These are phyloP conservation scores for Branchipolynoe longqiensis DNA, from an alignment of 2,888 invertebrate species.

Conservation along the genomic window DNA sequence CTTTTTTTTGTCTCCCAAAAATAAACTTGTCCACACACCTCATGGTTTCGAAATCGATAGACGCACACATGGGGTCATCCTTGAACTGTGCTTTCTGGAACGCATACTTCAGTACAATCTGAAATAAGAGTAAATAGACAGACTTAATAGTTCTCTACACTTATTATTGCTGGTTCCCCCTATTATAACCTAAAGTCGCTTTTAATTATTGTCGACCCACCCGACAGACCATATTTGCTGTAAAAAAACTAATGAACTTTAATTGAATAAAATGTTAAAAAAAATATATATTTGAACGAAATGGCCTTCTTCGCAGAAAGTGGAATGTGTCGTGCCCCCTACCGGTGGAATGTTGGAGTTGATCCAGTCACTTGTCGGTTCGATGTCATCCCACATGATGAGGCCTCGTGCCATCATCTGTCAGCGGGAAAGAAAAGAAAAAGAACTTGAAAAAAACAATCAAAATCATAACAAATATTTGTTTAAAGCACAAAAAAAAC, in stretches of 20 bases:
- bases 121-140: constrained; percentile 43
- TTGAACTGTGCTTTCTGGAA: constrained; percentile 85
- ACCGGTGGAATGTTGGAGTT: constrained; percentile 79
- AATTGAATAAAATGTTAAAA: too few species aligned
- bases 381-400: constrained; percentile 93
- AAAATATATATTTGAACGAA: too few species aligned
- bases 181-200: too few species aligned
- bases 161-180: too few species aligned
- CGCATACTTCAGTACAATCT: constrained; percentile 87
- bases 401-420: constrained; percentile 85
- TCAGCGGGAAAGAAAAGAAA: not conserved
- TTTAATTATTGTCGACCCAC: too few species aligned
- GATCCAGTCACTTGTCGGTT: constrained; percentile 91
- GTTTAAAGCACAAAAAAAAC: constrained; percentile 3
- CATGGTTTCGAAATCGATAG: constrained; percentile 96
- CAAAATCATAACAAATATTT: not conserved
- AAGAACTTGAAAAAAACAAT: constrained; percentile 49
- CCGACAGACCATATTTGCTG: too few species aligned
- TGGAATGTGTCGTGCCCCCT: too few species aligned
- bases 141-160: too few species aligned
- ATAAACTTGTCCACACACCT: constrained; percentile 85
- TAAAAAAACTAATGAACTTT: too few species aligned
- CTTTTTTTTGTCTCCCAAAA: too few species aligned
- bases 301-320: too few species aligned
- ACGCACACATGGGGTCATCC: constrained; percentile 77